Conservation (phyloP, 2,113 vertebrate species). For the Papio anubis region DNA sequence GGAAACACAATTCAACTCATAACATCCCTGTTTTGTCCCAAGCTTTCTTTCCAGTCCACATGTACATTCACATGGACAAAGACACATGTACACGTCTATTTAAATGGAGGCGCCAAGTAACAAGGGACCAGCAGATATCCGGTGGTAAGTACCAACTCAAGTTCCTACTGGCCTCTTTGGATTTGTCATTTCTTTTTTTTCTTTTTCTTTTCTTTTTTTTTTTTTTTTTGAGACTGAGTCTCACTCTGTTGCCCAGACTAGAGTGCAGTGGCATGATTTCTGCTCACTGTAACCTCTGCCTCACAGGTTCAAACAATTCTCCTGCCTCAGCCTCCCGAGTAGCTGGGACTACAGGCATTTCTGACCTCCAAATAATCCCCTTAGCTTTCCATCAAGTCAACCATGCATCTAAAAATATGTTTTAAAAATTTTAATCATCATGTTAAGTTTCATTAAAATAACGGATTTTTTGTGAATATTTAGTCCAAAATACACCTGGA, state of each 20-base stretch:
- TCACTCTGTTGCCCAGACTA: too few relatives aligned
- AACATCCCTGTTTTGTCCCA: background rate
- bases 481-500: background rate
- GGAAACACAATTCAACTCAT: background rate
- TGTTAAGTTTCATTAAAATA: background rate
- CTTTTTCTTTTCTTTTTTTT: too few relatives aligned
- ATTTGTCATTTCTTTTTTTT: background rate
- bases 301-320: too few relatives aligned
- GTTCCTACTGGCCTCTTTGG: background rate
- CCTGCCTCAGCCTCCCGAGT: too few relatives aligned
- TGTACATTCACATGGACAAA: too few relatives aligned
- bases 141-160: background rate
- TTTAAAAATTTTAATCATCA: background rate
- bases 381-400: background rate
- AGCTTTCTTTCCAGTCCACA: background rate
- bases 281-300: too few relatives aligned
- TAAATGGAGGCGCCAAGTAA: background rate
- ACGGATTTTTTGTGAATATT: background rate
- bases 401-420: background rate
- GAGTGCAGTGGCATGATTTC: too few relatives aligned
- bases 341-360: too few relatives aligned
- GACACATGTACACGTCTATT: background rate
- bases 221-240: too few relatives aligned
- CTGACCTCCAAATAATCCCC: background rate
- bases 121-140: background rate